Evolutionary conservation across 1,140 invertebrate species (phyloP), one percentile per base, ranked within the genome.

Genomic region (Megalopta genalis): DNA sequence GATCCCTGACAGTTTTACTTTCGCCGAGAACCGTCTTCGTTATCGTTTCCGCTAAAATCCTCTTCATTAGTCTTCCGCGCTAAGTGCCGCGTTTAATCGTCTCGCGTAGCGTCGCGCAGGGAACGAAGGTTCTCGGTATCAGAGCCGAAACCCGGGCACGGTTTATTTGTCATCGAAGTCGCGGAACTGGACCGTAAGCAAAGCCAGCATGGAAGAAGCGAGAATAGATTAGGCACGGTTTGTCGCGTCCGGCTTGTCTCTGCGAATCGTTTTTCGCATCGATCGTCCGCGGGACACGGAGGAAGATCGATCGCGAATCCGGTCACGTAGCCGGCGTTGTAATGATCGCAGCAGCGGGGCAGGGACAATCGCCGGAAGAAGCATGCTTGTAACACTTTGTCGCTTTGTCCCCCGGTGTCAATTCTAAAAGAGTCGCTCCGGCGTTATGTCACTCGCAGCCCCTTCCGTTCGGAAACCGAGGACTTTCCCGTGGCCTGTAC

Each of bases 371-470:
- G 67, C 75, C 75, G 75, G 75, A 77, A 70, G 75, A 62, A 63
- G 75, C 66, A 77, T 77, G 75, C 70, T 77, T 70, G 75, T 70
- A 77, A 70, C 75, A 77, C 75, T 70, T 77, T 70, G 75, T 63
- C 75, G 66, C 75, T 62, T 77, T 62, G 75, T 77, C 63, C 49
- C 42, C 62, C 75, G 59, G 46, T 70, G 75, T 70, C 49, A 54
- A 77, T 63, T 77, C 27, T 52, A 63, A 77, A n/a, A 77, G 75
- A 70, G 75, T 70, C 49, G 69, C 27, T 54, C 16, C 25, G 60
- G 42, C 27, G 23, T 71, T 77, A 77, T 77, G 67, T 77, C 75
- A 70, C 42, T n/a, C 12, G 42, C 66, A 32, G 66, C 21, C 66
- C 49, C 75, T 63, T 77, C 66, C 66, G 75, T 69, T 62, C 10